A percentile compares a stretch with the other conserved stretches of the same genome.
Evolutionary conservation across 2,113 vertebrate genomes (phyloP).

Genomic region (Lophochroa leadbeateri): DNA sequence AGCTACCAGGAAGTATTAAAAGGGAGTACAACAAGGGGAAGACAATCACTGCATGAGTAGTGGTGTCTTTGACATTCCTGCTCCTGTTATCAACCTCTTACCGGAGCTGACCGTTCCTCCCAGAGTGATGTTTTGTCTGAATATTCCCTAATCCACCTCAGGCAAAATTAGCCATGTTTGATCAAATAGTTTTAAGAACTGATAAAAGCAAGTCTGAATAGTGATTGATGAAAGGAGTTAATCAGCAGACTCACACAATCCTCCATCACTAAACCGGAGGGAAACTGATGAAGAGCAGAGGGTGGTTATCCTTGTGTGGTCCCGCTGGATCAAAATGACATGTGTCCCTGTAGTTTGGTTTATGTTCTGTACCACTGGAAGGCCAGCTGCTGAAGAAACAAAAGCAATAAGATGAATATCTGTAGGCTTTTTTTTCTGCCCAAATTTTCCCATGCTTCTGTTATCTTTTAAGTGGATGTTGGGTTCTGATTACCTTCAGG

Average conservation of each 20-base stretch:
- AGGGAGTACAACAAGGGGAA: background rate
- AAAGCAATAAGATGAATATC: background rate
- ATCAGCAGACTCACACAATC: background rate
- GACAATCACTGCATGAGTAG: background rate
- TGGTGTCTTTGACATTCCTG: background rate
- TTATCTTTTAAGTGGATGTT: background rate
- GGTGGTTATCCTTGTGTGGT: background rate
- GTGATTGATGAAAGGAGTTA: background rate
- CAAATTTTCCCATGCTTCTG: background rate
- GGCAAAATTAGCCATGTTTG: background rate
- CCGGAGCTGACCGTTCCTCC: background rate
- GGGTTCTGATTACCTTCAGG: background rate
- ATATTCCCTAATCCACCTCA: background rate
- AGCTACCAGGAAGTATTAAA: background rate
- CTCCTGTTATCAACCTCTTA: background rate
- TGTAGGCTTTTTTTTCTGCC: background rate
- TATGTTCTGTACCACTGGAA: fast-evolving
- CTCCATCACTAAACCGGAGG: background rate
- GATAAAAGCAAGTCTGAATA: background rate
- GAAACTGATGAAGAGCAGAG: background rate
- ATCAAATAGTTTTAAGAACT: background rate
- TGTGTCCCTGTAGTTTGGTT: background rate
- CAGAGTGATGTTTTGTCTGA: background rate
- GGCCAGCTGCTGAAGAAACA: background rate
- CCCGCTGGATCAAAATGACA: background rate